Base-by-base conservation (phyloP, 2,888 invertebrate species). In the Pandemis cinnamomeana region DNA sequence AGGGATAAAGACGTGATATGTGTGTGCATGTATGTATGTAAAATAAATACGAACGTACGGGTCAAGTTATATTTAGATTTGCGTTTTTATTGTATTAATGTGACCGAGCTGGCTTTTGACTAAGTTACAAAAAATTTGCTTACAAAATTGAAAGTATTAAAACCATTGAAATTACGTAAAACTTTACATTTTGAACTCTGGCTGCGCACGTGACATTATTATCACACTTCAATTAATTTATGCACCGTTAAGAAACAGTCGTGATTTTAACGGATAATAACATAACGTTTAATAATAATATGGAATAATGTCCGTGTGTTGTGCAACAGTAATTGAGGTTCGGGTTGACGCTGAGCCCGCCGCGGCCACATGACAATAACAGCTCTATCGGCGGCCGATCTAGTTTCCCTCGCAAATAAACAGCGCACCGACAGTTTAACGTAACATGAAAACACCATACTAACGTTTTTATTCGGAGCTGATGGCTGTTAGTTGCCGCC, bases 241-340 rank as follows among this genome's bases (percentile, higher is more conserved):
- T 20, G 46, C 44, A 8, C 15, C 15, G 42, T 63, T 15, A 63
- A 46, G 46, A 63, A 42, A 46, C 15, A 27, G 46, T 11, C 15
- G 58, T 46, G 58, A 51, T 69, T 69, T 69, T 58, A 62, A 48
- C 69, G 42, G 36, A 20, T n/a, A 41, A 41, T 41, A 62, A 61
- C 20, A 55, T 55, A 55, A 8, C 20, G 20, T 20, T 20, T 20
- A 20, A 20, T 20, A 20, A 20, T 55, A 15, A 20, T 48, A 13
- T 20, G 13, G 8, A 53, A 63, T 70, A 42, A 62, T 63, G 27
- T 63, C 70, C 70, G 70, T 7, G 44, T 71, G 8, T 71, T 71
- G 53, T 62, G 70, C 27, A 71, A 71, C 48, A 53, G 10, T 71
- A 27, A 20, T 55, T 36, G 42, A 42, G 36, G 41, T 53, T 53